These are phyloP conservation scores for Megaustenia siamemsis DNA, from an alignment of 2,888 invertebrate species.

Conservation along the genomic window DNA sequence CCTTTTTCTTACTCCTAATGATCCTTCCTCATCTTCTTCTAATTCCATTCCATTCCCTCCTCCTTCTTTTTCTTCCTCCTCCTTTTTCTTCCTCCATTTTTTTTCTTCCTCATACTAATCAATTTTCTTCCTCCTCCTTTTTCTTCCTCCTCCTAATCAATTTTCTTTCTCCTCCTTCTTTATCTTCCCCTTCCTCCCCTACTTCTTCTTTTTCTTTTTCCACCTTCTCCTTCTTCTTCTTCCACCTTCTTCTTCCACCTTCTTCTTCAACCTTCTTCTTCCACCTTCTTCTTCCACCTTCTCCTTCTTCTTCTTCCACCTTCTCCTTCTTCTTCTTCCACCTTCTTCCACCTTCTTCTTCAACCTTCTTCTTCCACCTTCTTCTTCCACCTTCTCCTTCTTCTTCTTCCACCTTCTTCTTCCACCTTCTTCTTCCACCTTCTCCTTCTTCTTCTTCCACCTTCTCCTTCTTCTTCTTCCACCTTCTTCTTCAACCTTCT, in stretches of 20 bases:
- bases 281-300: no score
- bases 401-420: neutral
- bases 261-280: neutral
- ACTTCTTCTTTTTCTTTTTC: neutral
- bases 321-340: neutral
- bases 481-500: neutral
- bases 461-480: neutral
- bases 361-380: neutral
- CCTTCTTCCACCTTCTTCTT: neutral
- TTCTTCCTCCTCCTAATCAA: neutral
- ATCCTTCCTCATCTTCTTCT: no score
- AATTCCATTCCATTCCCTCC: no score
- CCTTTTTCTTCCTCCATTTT: no score
- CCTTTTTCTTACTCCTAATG: no score
- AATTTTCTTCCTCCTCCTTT: neutral
- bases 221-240: neutral
- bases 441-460: neutral
- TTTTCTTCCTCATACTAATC: neutral
- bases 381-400: neutral
- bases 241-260: neutral
- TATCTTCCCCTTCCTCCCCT: neutral
- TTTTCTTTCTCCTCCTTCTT: conserved; percentile 12
- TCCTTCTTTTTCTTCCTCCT: no score
- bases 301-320: neutral
- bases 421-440: neutral